Conservation (phyloP, 2,888 invertebrate species). For the Caenorhabditis drosophilae region DNA sequence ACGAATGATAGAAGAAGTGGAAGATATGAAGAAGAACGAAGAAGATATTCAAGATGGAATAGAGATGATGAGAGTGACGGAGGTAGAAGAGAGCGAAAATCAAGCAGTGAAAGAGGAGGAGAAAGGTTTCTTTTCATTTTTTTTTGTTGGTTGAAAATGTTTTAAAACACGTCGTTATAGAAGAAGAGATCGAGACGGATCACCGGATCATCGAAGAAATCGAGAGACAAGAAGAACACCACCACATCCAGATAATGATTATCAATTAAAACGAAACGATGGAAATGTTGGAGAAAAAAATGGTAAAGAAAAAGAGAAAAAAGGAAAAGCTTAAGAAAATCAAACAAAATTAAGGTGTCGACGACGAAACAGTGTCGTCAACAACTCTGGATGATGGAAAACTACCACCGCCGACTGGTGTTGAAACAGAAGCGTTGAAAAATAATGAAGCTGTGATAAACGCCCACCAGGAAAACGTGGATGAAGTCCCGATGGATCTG, state of each 20-base stretch:
- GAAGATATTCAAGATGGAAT: background rate
- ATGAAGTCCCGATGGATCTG: slow-evolving; percentile 32
- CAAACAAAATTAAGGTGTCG: slow-evolving; percentile 5
- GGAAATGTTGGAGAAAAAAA: background rate
- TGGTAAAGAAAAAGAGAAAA: too few species aligned
- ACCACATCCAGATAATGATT: background rate
- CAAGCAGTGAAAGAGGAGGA: slow-evolving; percentile 7
- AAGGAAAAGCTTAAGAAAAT: too few species aligned
- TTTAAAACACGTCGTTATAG: too few species aligned
- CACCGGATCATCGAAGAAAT: background rate
- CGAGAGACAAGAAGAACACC: background rate
- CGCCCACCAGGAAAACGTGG: slow-evolving; percentile 12
- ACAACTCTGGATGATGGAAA: slow-evolving; percentile 30
- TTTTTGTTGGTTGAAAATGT: too few species aligned
- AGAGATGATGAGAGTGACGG: slow-evolving; percentile 12
- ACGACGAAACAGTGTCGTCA: slow-evolving; percentile 35
- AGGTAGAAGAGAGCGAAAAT: slow-evolving; percentile 2
- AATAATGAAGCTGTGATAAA: background rate
- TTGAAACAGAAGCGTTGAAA: background rate
- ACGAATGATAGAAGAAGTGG: slow-evolving; percentile 4
- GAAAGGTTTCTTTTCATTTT: too few species aligned
- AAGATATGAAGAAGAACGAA: slow-evolving; percentile 6
- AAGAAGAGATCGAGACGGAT: background rate
- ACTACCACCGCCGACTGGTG: background rate
- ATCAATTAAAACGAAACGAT: background rate